Conservation (phyloP, 2,113 vertebrate genomes). For the Pomatostomus ruficeps region DNA sequence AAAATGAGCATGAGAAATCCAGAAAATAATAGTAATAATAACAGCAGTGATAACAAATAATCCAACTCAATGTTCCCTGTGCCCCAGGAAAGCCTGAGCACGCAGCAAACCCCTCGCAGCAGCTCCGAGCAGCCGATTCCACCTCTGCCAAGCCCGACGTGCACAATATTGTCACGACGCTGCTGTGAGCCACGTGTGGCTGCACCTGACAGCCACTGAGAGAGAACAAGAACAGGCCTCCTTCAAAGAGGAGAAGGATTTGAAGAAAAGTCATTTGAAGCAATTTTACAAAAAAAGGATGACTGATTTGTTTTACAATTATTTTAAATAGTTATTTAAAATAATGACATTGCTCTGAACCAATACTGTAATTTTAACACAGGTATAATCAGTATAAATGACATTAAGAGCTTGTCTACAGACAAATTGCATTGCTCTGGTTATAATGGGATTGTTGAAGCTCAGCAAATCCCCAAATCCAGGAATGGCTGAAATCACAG, state of each 20-base stretch:
- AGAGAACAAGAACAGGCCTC: neutral
- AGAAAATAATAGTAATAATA: neutral
- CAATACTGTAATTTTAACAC: neutral
- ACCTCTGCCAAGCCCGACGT: neutral
- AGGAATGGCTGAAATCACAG: neutral
- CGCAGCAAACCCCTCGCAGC: neutral
- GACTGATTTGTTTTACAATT: neutral
- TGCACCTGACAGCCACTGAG: neutral
- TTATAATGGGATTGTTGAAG: slow-evolving; percentile 23
- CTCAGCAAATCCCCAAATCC: neutral
- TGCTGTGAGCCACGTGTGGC: neutral
- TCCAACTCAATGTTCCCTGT: neutral
- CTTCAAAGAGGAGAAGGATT: neutral
- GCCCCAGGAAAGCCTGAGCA: neutral
- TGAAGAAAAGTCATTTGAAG: neutral
- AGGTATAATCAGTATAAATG: slow-evolving; percentile 15
- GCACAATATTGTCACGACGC: accelerated
- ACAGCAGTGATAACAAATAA: neutral
- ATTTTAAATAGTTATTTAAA: neutral
- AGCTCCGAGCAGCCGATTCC: neutral
- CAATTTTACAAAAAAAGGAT: neutral
- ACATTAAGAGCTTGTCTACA: slow-evolving; percentile 42
- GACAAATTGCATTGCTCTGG: slow-evolving; percentile 31
- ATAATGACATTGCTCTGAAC: neutral
- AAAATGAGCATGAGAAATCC: neutral